phyloP scores from a whole-genome alignment of 92 coral and sea anemone species.

The Bergia sp. region DNA sequence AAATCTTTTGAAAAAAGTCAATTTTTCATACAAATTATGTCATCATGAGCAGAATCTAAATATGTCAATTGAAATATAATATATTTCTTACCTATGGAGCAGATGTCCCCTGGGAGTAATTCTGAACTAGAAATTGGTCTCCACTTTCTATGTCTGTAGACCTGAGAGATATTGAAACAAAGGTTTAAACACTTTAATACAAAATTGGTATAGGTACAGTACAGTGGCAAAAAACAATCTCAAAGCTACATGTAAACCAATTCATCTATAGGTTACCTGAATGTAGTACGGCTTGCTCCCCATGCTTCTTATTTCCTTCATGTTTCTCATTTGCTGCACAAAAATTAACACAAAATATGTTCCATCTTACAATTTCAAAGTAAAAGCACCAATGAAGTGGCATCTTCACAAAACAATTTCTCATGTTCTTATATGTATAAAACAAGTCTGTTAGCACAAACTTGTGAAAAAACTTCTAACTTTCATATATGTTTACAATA shows the following conservation, averaged over 20 bases:
- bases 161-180: slow-evolving; percentile 56
- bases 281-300: slow-evolving; percentile 89
- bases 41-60: no score
- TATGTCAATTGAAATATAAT: no score
- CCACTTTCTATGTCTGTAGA: slow-evolving; percentile 95
- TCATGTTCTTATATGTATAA: not conserved
- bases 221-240: not conserved
- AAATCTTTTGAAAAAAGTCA: no score
- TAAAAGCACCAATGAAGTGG: not conserved
- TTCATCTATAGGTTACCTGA: slow-evolving; percentile 61
- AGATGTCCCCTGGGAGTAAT: slow-evolving; percentile 94
- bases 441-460: not conserved
- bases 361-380: not conserved
- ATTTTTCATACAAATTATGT: no score
- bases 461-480: no score
- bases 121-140: slow-evolving; percentile 90
- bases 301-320: slow-evolving; percentile 98
- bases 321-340: slow-evolving; percentile 92
- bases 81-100: slow-evolving; percentile 82
- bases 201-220: not conserved
- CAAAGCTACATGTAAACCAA: not conserved
- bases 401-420: not conserved
- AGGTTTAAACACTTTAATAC: not conserved
- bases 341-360: not conserved
- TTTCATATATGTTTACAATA: no score